Evolutionary conservation across 2,113 vertebrate genomes (phyloP).

Genomic region (Neodontobutis hainanensis): DNA sequence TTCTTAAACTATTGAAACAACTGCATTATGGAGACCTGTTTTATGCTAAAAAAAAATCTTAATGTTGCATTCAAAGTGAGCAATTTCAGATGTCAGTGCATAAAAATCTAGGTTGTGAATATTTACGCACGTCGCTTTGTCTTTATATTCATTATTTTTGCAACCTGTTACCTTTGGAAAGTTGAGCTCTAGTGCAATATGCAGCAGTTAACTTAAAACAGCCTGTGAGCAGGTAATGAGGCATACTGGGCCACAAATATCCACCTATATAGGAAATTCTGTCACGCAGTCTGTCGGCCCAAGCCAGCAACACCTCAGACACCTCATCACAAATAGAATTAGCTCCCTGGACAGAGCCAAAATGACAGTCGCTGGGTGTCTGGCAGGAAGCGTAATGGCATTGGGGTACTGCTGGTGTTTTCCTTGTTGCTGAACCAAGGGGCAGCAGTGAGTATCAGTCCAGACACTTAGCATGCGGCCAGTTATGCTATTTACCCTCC

Average conservation of each 20-base stretch:
- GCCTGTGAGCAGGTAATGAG: slow-evolving; percentile 21
- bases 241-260: slow-evolving; percentile 33
- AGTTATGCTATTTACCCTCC: slow-evolving; percentile 61
- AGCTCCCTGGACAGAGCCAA: slow-evolving; percentile 53
- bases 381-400: slow-evolving; percentile 50
- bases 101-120: neutral
- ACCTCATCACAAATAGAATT: slow-evolving; percentile 69
- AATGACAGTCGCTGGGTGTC: slow-evolving; percentile 44
- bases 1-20: too few relatives aligned
- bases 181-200: slow-evolving; percentile 7
- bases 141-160: slow-evolving; percentile 16
- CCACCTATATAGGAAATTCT: slow-evolving; percentile 28
- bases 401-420: slow-evolving; percentile 47
- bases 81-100: neutral
- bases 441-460: slow-evolving; percentile 52
- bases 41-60: neutral
- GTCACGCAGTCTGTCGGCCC: slow-evolving; percentile 23
- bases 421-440: slow-evolving; percentile 47
- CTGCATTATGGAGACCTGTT: neutral
- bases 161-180: slow-evolving; percentile 16
- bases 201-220: slow-evolving; percentile 25
- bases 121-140: neutral
- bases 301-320: slow-evolving; percentile 33
- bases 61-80: neutral
- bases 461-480: slow-evolving; percentile 53